Percentiles rank a stretch among this genome's conserved stretches.
Evolutionary conservation across 2,797 vertebrate genomes (phyloP).

Genomic region (Rousettus madagascariensis): DNA sequence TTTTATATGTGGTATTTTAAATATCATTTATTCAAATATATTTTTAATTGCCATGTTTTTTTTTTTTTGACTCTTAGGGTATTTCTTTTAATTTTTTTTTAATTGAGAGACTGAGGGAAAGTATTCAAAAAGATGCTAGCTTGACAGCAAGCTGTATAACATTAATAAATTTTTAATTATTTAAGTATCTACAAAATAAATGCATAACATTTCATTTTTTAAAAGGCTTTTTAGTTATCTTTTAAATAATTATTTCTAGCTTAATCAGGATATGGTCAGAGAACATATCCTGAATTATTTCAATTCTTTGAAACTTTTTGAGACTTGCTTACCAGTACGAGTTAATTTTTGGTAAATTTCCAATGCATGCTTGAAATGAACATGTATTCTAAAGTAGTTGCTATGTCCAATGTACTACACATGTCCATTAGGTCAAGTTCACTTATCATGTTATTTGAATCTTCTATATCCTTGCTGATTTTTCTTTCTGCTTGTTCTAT

Average conservation of each 20-base stretch:
- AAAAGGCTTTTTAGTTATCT: neutral
- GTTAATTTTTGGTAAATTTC: neutral
- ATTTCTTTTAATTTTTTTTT: neutral
- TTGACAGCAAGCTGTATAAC: neutral
- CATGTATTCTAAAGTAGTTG: neutral
- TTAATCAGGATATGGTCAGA: neutral
- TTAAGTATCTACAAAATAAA: neutral
- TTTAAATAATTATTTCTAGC: slow-evolving; percentile 25
- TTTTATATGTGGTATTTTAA: neutral
- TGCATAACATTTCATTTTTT: neutral
- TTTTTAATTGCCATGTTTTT: neutral
- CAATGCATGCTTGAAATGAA: neutral
- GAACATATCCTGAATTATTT: neutral
- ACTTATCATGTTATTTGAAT: neutral
- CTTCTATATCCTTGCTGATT: neutral
- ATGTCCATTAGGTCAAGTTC: neutral
- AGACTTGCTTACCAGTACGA: neutral
- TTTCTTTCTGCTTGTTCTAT: neutral
- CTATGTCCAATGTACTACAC: neutral
- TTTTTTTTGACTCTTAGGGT: neutral
- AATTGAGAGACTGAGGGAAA: neutral
- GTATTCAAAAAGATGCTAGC: neutral
- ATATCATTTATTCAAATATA: neutral
- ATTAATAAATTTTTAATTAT: neutral
- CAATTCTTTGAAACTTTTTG: neutral